Conservation (phyloP, 2,113 vertebrate genomes). For the Phainopepla nitens region DNA sequence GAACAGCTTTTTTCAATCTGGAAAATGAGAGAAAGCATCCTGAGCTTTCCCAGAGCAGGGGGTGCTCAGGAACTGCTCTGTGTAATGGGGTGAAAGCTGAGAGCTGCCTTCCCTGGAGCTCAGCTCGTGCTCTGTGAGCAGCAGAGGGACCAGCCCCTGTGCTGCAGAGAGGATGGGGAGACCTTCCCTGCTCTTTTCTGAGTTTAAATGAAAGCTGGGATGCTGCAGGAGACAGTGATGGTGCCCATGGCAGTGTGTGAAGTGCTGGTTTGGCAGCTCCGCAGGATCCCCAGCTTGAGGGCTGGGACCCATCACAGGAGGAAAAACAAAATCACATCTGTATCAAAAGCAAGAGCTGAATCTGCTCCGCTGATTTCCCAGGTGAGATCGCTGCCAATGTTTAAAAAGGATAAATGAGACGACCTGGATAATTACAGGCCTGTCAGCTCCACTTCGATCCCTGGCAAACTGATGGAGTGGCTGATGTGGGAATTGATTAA, state of each 20-base stretch:
- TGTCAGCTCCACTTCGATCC: constrained; percentile 22
- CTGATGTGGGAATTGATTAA: constrained; percentile 25
- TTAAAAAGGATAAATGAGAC: constrained; percentile 35
- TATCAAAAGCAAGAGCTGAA: neutral
- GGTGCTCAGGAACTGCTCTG: neutral
- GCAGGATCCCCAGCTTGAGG: neutral
- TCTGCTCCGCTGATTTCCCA: neutral
- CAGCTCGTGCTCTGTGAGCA: neutral
- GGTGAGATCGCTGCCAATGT: neutral
- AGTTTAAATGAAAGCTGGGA: neutral
- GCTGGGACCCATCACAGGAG: neutral
- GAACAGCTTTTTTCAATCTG: neutral
- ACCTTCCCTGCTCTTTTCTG: neutral
- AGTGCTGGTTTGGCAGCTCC: neutral
- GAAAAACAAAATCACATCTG: neutral
- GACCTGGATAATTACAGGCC: constrained; percentile 47
- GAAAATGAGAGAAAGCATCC: neutral
- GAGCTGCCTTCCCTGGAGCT: neutral
- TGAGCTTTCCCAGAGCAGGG: neutral
- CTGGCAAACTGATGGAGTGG: neutral
- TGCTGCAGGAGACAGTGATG: neutral
- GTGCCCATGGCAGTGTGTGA: neutral
- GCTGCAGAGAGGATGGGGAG: neutral
- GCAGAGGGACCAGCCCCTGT: rapidly evolving
- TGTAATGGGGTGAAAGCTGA: neutral